Evolutionary conservation across 2,888 invertebrate genomes (phyloP).

Genomic region (Conomelus anceps): DNA sequence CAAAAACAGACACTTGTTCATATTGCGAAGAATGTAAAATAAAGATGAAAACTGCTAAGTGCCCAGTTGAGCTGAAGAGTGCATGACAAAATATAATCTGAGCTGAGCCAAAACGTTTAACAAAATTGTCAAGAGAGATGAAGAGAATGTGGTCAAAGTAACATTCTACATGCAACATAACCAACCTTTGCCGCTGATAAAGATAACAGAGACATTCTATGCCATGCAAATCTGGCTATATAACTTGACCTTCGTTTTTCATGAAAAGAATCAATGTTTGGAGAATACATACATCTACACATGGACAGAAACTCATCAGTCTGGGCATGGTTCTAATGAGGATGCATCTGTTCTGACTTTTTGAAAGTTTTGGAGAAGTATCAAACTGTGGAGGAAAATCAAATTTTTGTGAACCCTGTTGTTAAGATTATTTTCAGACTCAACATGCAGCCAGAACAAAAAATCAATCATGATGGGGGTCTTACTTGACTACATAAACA

Average conservation of each 20-base stretch:
- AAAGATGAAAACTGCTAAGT: too few species aligned
- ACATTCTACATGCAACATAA: background rate
- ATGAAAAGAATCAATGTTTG: background rate
- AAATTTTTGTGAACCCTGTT: background rate
- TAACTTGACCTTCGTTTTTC: background rate
- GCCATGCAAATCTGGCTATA: background rate
- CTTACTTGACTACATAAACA: too few species aligned
- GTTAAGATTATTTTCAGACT: too few species aligned
- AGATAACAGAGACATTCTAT: background rate
- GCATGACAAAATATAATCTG: too few species aligned
- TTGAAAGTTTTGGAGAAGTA: background rate
- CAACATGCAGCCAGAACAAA: too few species aligned
- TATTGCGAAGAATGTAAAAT: too few species aligned
- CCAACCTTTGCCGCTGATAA: background rate
- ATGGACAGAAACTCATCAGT: background rate
- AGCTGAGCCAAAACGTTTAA: background rate
- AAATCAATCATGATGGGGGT: too few species aligned
- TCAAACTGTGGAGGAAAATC: background rate
- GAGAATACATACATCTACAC: background rate
- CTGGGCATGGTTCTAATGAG: background rate
- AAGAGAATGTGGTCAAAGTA: background rate
- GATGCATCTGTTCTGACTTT: background rate
- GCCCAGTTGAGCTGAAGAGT: too few species aligned
- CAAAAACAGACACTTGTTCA: too few species aligned
- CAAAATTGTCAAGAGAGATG: background rate